phyloP scores from a whole-genome alignment of 2,797 vertebrate species.

The Pyrocephalus nanus region DNA sequence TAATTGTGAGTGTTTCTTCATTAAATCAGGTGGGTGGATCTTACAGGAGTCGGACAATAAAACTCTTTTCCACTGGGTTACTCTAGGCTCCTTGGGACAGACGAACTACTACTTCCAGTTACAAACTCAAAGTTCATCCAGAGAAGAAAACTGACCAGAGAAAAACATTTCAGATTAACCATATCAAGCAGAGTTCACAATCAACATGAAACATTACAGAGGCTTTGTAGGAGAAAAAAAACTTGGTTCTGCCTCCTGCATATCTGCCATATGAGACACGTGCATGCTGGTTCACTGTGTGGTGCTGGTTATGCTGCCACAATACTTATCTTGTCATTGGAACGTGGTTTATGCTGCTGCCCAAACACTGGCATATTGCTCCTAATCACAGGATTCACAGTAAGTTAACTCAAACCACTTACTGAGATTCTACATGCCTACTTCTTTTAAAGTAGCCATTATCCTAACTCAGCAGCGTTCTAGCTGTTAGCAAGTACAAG shows the following conservation, averaged over 20 bases:
- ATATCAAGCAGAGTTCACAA: background rate
- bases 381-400: background rate
- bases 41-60: conserved; percentile 44
- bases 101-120: conserved; percentile 40
- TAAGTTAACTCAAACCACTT: background rate
- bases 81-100: conserved; percentile 33
- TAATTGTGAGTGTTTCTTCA: background rate
- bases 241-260: background rate
- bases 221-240: background rate
- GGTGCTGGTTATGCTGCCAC: background rate
- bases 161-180: conserved; percentile 57
- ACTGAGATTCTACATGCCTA: background rate
- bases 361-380: background rate
- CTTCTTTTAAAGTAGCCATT: background rate
- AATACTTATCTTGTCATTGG: background rate
- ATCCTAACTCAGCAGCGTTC: background rate
- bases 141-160: conserved; percentile 57
- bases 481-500: background rate
- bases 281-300: background rate
- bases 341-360: background rate
- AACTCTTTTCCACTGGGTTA: conserved; percentile 54
- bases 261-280: background rate
- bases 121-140: conserved; percentile 44
- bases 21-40: conserved; percentile 18
- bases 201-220: conserved; percentile 9